phyloP scores from a whole-genome alignment of 2,797 vertebrate genomes.

The Sus cebifrons region DNA sequence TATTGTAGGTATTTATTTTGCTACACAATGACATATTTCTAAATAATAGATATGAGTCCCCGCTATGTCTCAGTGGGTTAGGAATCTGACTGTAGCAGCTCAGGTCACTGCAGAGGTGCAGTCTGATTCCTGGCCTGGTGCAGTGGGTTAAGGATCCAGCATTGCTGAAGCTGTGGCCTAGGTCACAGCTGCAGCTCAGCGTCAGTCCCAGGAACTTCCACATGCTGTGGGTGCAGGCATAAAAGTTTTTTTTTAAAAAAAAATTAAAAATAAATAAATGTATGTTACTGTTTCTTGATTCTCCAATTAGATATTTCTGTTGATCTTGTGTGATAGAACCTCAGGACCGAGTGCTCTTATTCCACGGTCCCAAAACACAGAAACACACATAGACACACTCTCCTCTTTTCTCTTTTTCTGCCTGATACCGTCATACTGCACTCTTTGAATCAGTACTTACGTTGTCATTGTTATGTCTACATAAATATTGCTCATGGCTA shows the following conservation, averaged over 20 bases:
- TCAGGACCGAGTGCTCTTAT: not conserved
- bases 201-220: too few relatives aligned
- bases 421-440: not conserved
- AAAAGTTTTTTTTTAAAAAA: too few relatives aligned
- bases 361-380: not conserved
- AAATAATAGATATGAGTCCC: not conserved
- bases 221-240: too few relatives aligned
- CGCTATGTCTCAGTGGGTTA: too few relatives aligned
- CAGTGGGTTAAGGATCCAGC: too few relatives aligned
- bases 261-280: too few relatives aligned
- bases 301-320: slow-evolving; percentile 29
- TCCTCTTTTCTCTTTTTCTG: not conserved
- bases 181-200: too few relatives aligned
- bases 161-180: too few relatives aligned
- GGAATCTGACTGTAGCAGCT: too few relatives aligned
- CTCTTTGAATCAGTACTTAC: not conserved
- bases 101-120: too few relatives aligned
- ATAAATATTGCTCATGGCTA: slow-evolving; percentile 18
- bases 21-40: slow-evolving; percentile 37
- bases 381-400: not conserved
- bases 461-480: not conserved
- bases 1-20: slow-evolving; percentile 11
- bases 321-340: not conserved
- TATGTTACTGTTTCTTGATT: slow-evolving; percentile 43
- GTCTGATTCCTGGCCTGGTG: too few relatives aligned